Evolutionary conservation across 2,113 vertebrate genomes (phyloP).

Genomic region (Rhinolophus sinicus): DNA sequence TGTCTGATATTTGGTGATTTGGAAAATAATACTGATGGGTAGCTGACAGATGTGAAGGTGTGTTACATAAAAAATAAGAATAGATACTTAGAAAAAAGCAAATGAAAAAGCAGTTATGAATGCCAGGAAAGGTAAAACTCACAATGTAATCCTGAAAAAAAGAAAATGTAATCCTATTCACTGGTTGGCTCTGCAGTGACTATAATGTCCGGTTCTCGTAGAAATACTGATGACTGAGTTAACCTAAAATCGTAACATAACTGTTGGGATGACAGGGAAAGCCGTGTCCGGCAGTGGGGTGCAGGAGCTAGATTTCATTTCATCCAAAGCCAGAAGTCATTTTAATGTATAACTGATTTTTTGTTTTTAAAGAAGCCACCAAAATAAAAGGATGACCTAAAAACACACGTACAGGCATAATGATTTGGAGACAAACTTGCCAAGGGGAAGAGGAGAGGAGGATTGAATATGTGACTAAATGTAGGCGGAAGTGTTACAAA

Average conservation of each 20-base stretch:
- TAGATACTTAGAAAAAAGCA: neutral
- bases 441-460: neutral
- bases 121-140: neutral
- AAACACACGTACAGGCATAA: neutral
- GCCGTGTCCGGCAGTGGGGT: neutral
- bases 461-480: neutral
- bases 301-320: neutral
- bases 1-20: neutral
- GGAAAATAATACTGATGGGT: neutral
- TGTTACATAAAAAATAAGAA: neutral
- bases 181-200: neutral
- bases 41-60: neutral
- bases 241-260: neutral
- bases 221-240: neutral
- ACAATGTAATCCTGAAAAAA: neutral
- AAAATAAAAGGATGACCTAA: neutral
- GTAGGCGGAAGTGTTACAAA: neutral
- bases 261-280: neutral
- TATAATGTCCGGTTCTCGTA: neutral
- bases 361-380: neutral
- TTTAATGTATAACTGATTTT: neutral
- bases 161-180: neutral
- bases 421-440: neutral
- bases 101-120: neutral
- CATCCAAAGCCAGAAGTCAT: neutral